Base-by-base conservation (phyloP, 2,113 vertebrate genomes). In the Pseudopipra pipra region DNA sequence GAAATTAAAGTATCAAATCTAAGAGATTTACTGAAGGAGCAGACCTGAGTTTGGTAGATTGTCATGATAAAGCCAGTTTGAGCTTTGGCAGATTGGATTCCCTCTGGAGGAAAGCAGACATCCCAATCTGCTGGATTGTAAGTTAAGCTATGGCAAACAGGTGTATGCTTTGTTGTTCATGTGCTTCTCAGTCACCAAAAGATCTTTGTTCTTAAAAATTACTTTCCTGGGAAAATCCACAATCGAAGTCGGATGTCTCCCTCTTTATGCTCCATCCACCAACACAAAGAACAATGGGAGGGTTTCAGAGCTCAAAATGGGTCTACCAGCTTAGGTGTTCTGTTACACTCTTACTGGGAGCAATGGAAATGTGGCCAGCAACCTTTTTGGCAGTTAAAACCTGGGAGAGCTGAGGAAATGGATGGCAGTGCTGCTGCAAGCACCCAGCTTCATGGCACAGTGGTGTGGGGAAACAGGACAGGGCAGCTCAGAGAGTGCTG, bases 1-100 rank as follows among this genome's bases (percentile, higher is more conserved):
- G 95, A 91, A 89, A 82, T 63, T 75, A 49, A 72, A 87, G 54
- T 52, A 76, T 65, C 12, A 27, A 11, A 72, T 39, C 12, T 62
- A 72, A 55, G 41, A 28, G 12, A 10, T 70, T 21, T 75, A 37
- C n/a, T 73, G 19, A 56, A 65, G 33, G 33, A 87, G 47, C 55
- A 47, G 20, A 47, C 51, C 70, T 80, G 35, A 65, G 8, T 21
- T 85, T 85, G 81, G 47, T 52, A 9, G 16, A 22, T 33, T 55
- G 24, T 61, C 52, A 44, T 8, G 15, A 28, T 39, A 59, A 62
- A 59, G 68, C 72, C 82, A 61, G 59, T 84, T 54, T 61, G 44
- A 28, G n/a, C 41, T 93, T 66, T 76, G 85, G 51, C 35, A 90
- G 12, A 8, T 67, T 82, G 44, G 9, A 43, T 89, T 80, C 51